These are phyloP conservation scores for Heterotis niloticus DNA, from an alignment of 2,113 vertebrate genomes.

Conservation along the genomic window DNA sequence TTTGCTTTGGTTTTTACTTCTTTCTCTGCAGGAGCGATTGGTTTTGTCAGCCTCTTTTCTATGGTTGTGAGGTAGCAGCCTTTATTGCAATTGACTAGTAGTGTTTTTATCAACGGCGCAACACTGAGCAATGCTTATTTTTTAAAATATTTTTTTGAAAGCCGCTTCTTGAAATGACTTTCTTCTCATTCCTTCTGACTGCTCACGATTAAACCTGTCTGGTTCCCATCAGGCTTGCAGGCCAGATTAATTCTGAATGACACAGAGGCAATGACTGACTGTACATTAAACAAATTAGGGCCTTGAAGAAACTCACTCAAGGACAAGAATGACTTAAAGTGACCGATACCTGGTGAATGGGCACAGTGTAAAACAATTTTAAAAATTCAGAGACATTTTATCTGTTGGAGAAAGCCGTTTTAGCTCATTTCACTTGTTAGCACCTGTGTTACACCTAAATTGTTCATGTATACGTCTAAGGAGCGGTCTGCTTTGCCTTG, in stretches of 20 bases:
- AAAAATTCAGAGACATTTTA: not conserved
- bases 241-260: slow-evolving; percentile 7
- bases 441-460: too few relatives aligned
- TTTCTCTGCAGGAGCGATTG: not conserved
- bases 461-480: too few relatives aligned
- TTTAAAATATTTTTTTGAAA: too few relatives aligned
- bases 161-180: not conserved
- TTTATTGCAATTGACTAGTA: too few relatives aligned
- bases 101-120: too few relatives aligned
- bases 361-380: not conserved
- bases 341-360: not conserved
- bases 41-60: too few relatives aligned
- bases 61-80: too few relatives aligned
- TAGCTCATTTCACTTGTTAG: not conserved
- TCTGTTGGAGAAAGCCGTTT: too few relatives aligned
- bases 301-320: not conserved
- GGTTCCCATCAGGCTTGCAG: not conserved
- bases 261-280: slow-evolving; percentile 5
- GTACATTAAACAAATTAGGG: slow-evolving; percentile 1
- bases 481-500: too few relatives aligned
- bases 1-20: not conserved
- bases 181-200: slow-evolving; percentile 1
- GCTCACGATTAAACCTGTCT: slow-evolving; percentile 12
- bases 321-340: not conserved
- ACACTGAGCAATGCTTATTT: not conserved